These are phyloP conservation scores for Rotaria sp. DNA, from an alignment of 2,888 invertebrate genomes.

Conservation along the genomic window DNA sequence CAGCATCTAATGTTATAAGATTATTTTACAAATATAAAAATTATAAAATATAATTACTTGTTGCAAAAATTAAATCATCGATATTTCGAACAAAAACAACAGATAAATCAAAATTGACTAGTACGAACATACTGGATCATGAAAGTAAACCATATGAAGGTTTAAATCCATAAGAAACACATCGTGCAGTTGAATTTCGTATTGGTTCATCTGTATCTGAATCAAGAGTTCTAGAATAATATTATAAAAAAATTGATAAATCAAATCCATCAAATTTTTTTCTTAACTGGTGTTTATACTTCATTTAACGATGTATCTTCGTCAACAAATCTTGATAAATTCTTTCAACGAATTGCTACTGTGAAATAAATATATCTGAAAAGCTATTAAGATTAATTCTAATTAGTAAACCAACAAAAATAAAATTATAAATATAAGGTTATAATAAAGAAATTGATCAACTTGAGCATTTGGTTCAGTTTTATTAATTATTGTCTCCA, in stretches of 20 bases:
- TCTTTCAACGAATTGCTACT: constrained; percentile 58
- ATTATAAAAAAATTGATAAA: not conserved
- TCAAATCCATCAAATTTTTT: constrained; percentile 51
- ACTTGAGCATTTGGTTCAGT: too few species aligned
- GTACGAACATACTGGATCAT: constrained; percentile 82
- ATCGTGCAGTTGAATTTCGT: constrained; percentile 87
- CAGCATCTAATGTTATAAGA: not conserved
- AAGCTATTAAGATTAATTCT: too few species aligned
- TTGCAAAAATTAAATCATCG: constrained; percentile 13
- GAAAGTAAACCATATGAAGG: constrained; percentile 91
- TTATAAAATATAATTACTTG: not conserved
- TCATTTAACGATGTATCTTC: constrained; percentile 44
- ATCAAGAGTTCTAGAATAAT: constrained; percentile 57
- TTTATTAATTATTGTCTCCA: too few species aligned
- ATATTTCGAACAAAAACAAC: constrained; percentile 65
- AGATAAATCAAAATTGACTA: constrained; percentile 94
- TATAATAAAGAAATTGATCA: too few species aligned
- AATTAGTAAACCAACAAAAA: too few species aligned
- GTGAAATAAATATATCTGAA: constrained; percentile 61
- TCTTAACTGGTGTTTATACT: constrained; percentile 63
- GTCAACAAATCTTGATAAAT: constrained; percentile 46
- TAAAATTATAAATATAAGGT: too few species aligned
- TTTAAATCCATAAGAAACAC: constrained; percentile 88
- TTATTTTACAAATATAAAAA: not conserved
- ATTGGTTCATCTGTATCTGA: constrained; percentile 97